Conservation (phyloP, 2,113 vertebrate genomes). For the Zosterops lateralis region DNA sequence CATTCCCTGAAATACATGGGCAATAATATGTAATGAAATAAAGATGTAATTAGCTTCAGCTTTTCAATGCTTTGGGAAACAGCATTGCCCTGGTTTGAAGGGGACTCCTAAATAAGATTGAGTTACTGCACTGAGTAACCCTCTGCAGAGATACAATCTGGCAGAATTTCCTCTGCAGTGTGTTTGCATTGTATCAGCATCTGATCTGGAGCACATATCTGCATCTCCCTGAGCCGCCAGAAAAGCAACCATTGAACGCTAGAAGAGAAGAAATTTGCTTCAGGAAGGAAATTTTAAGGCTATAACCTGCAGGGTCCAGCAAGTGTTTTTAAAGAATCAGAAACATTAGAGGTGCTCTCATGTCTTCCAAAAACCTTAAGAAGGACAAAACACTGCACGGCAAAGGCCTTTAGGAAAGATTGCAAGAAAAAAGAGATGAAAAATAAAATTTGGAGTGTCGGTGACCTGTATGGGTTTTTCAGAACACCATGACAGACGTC, state of each 20-base stretch:
- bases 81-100: constrained; percentile 4
- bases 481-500: background rate
- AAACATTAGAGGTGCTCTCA: background rate
- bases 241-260: background rate
- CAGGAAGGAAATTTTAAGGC: constrained; percentile 7
- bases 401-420: background rate
- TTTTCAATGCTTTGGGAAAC: constrained; percentile 37
- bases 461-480: background rate
- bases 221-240: background rate
- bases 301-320: background rate
- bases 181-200: constrained; percentile 36
- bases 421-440: background rate
- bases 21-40: constrained; percentile 16
- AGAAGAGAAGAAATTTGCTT: background rate
- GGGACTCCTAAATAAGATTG: constrained; percentile 12
- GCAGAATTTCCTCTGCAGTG: constrained; percentile 45
- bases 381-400: background rate
- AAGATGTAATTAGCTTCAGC: constrained; percentile 21
- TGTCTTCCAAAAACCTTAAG: background rate
- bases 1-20: background rate
- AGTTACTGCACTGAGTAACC: constrained; percentile 3
- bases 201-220: constrained; percentile 36
- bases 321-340: background rate
- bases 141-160: constrained; percentile 27
- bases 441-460: background rate